These are phyloP conservation scores for Bagarius yarrelli DNA, from an alignment of 2,113 vertebrate genomes.

Conservation along the genomic window DNA sequence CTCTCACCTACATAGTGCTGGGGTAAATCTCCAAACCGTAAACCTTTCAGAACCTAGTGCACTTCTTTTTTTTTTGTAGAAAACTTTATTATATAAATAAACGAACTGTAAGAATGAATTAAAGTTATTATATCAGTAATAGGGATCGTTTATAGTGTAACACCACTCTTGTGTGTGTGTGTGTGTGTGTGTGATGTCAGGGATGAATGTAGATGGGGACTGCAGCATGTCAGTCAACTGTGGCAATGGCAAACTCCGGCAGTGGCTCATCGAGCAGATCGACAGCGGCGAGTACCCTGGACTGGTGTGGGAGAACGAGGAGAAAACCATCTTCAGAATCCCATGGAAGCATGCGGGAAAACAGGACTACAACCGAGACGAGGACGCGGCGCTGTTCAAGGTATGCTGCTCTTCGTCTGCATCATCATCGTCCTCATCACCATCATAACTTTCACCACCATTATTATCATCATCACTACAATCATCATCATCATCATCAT, in stretches of 20 bases:
- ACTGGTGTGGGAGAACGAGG: slow-evolving; percentile 94
- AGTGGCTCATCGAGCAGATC: slow-evolving; percentile 98
- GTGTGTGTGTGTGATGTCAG: slow-evolving; percentile 50
- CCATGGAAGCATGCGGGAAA: slow-evolving; percentile 98
- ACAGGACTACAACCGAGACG: slow-evolving; percentile 96
- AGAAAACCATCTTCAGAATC: slow-evolving; percentile 93
- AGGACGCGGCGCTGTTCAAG: slow-evolving; percentile 97
- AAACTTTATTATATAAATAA: background rate
- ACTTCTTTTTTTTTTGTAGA: background rate
- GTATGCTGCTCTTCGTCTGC: slow-evolving; percentile 60
- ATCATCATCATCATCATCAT: background rate
- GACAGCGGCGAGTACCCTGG: slow-evolving; percentile 89
- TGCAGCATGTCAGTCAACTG: slow-evolving; percentile 81
- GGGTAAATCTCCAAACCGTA: background rate
- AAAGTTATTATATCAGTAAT: background rate
- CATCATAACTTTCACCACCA: background rate
- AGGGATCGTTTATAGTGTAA: background rate
- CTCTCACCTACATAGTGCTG: background rate
- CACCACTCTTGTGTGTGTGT: background rate
- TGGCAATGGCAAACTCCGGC: slow-evolving; percentile 95
- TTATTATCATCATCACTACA: background rate
- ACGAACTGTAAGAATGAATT: background rate
- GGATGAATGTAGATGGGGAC: slow-evolving; percentile 74
- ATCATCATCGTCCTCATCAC: background rate
- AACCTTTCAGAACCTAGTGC: background rate